Evolutionary conservation across 1,140 invertebrate genomes (phyloP), one percentile per base, ranked within the genome.

Genomic region (Drosophila teissieri): DNA sequence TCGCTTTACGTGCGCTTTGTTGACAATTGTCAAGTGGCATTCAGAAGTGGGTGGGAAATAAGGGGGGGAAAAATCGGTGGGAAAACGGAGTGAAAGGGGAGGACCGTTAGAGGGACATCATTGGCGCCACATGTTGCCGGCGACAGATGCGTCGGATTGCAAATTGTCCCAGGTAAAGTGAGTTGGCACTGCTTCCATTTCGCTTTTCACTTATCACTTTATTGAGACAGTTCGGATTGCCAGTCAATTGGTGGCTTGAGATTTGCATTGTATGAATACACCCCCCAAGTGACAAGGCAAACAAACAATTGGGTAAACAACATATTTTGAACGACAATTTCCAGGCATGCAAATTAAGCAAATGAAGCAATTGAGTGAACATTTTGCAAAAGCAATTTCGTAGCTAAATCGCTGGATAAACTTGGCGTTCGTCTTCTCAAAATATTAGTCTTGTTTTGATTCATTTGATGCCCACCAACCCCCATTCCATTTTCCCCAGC

Each of bases 1-100:
- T 77, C 73, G 73, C 73, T 77, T 77, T 77, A 77, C 73, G 73
- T 77, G 73, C 73, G 73, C 73, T 77, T 77, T 77, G 73, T 77
- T 77, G 73, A 76, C 73, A 77, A 77, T 77, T 77, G 73, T 77
- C 73, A 77, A 76, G 52, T 57, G 61, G 48, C 39, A 31, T 45
- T 65, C 46, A 15, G 27, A 17, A 31, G 11, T 17, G 58, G 34
- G 15, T 24, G 40, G 68, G 49, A 42, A 42, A 64, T 4, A 4
- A 27, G 51, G 58, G 34, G 15, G 14, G 40, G 49, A 42, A 37
- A 42, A 64, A 37, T 19, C 34, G 31, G 49, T 24, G 14, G 27
- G 6, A 15, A 17, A 40, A 24, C 22, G 6, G 11, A 24, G 19
- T 52, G 15, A 27, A 62, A 17, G 15, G 17, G n/a, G 34, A 36